Conservation (phyloP, 2,113 vertebrate genomes). For the Pedionomus torquatus region DNA sequence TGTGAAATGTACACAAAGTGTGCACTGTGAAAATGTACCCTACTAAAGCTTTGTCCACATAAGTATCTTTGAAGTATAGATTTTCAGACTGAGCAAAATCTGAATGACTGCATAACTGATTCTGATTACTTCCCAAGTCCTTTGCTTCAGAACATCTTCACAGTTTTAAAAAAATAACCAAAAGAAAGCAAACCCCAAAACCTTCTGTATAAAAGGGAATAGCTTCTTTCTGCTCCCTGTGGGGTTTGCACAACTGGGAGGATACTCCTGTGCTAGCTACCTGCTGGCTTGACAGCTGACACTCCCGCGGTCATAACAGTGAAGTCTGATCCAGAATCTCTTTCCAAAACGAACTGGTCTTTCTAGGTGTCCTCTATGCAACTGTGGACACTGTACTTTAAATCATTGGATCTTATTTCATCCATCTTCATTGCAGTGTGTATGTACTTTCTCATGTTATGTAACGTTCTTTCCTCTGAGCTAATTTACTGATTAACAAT, state of each 20-base stretch:
- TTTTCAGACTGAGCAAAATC: neutral
- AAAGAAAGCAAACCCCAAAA: neutral
- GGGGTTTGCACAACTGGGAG: neutral
- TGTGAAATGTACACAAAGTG: no score
- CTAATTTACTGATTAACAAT: neutral
- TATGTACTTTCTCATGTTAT: accelerated
- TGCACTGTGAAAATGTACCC: neutral
- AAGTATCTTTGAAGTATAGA: neutral
- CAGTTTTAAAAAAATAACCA: neutral
- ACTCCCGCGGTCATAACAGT: neutral
- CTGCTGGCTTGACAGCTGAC: neutral
- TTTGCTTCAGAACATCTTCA: neutral
- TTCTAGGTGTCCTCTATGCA: neutral
- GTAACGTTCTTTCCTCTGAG: neutral
- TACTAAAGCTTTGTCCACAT: accelerated
- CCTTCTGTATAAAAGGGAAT: neutral
- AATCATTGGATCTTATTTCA: neutral
- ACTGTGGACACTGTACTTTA: neutral
- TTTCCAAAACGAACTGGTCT: neutral
- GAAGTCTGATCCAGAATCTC: neutral
- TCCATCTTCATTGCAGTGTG: accelerated
- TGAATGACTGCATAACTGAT: neutral
- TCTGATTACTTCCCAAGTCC: neutral
- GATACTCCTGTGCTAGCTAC: neutral
- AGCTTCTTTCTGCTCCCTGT: neutral